Evolutionary conservation across 2,888 invertebrate genomes (phyloP).

Genomic region (Anticlea derivata): DNA sequence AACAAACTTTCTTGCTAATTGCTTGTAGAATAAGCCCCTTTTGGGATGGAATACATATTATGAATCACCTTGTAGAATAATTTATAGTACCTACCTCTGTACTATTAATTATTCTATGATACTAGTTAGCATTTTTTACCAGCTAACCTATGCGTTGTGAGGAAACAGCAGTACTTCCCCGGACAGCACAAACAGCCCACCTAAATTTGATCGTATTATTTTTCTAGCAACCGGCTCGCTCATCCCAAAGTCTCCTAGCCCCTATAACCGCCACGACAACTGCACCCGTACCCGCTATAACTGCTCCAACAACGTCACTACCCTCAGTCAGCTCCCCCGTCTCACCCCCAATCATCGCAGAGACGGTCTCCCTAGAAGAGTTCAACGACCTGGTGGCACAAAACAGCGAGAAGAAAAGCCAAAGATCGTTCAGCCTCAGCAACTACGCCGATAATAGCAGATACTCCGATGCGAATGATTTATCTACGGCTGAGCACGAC

Average conservation of each 20-base stretch:
- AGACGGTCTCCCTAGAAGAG: constrained; percentile 31
- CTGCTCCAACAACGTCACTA: constrained; percentile 12
- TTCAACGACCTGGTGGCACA: constrained; percentile 36
- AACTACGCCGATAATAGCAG: constrained; percentile 17
- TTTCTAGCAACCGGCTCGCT: constrained; percentile 47
- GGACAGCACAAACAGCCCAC: too few species aligned
- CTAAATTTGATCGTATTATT: neutral
- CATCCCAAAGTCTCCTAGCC: constrained; percentile 66
- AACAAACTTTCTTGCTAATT: too few species aligned
- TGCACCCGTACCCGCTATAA: neutral
- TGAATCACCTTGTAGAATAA: too few species aligned
- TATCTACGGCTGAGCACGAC: constrained; percentile 4
- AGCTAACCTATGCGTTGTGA: too few species aligned
- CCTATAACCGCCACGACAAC: constrained; percentile 49
- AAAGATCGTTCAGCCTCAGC: constrained; percentile 9
- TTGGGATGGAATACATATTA: too few species aligned
- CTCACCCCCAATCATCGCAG: neutral
- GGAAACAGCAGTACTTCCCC: too few species aligned
- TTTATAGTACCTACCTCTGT: too few species aligned
- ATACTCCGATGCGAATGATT: neutral
- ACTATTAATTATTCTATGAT: too few species aligned
- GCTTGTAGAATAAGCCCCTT: too few species aligned
- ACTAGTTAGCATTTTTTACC: too few species aligned
- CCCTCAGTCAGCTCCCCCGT: constrained; percentile 7
- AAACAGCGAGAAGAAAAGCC: neutral